Conservation (phyloP, 2,113 vertebrate species). For the Oreochromis aureus region DNA sequence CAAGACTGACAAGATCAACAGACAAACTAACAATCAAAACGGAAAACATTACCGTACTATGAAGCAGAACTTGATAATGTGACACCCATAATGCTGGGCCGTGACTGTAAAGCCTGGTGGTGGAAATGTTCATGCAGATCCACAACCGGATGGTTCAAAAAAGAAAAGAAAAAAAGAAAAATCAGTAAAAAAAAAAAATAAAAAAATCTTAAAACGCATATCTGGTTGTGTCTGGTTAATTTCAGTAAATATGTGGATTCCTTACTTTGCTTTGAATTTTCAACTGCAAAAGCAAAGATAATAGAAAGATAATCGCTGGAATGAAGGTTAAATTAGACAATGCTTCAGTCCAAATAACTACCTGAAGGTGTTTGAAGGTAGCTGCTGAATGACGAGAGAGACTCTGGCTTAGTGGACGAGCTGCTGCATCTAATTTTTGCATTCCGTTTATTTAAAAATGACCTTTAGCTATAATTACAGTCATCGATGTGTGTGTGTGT, state of each 20-base stretch:
- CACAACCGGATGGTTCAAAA: background rate
- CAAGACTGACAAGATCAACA: background rate
- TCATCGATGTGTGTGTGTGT: background rate
- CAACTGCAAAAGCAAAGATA: background rate
- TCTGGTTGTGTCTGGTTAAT: too few relatives aligned
- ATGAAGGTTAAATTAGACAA: background rate
- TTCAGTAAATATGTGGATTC: too few relatives aligned
- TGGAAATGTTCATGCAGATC: background rate
- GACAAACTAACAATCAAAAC: background rate
- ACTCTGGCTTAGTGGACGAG: background rate
- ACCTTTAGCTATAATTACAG: background rate
- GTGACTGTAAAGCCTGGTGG: background rate
- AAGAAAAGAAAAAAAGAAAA: background rate
- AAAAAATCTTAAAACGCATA: too few relatives aligned
- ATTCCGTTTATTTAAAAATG: background rate
- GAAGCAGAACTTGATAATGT: background rate
- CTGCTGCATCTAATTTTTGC: background rate
- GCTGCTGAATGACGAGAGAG: background rate
- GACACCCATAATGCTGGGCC: background rate
- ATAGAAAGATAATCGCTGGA: background rate
- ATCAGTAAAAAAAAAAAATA: too few relatives aligned
- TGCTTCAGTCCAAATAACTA: background rate
- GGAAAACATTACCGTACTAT: background rate
- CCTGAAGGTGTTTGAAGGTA: background rate
- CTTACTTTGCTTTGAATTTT: too few relatives aligned